phyloP scores from a whole-genome alignment of 2,113 vertebrate genomes.

The Thunnus thynnus region DNA sequence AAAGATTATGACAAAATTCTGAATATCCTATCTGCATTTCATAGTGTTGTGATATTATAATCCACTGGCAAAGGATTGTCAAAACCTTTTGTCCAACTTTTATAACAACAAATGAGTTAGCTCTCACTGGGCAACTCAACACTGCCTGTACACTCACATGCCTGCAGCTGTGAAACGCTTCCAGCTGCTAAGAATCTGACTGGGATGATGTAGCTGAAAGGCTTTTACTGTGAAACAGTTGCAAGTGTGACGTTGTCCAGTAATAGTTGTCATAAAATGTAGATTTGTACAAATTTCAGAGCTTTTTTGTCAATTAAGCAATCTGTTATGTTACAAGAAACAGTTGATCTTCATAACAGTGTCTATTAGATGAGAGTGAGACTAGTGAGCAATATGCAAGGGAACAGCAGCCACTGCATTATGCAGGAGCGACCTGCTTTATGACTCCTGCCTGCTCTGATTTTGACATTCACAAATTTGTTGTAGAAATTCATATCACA shows the following conservation, averaged over 20 bases:
- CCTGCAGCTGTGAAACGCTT: neutral
- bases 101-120: neutral
- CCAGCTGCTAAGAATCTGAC: neutral
- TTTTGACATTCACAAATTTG: neutral
- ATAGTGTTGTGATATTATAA: neutral
- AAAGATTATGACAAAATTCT: neutral
- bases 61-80: neutral
- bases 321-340: neutral
- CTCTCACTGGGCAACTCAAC: neutral
- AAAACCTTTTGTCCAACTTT: neutral
- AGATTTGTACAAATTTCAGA: no score
- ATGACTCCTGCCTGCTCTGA: neutral
- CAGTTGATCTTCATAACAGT: neutral
- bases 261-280: neutral
- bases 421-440: neutral
- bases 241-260: neutral
- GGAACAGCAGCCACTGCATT: no score
- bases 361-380: neutral
- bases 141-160: neutral
- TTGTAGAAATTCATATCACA: neutral
- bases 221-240: neutral
- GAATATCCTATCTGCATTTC: neutral
- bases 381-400: no score
- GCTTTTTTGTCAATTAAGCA: neutral
- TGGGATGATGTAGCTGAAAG: neutral